phyloP scores from a whole-genome alignment of 2,113 vertebrate genomes.

The Tenrec ecaudatus region DNA sequence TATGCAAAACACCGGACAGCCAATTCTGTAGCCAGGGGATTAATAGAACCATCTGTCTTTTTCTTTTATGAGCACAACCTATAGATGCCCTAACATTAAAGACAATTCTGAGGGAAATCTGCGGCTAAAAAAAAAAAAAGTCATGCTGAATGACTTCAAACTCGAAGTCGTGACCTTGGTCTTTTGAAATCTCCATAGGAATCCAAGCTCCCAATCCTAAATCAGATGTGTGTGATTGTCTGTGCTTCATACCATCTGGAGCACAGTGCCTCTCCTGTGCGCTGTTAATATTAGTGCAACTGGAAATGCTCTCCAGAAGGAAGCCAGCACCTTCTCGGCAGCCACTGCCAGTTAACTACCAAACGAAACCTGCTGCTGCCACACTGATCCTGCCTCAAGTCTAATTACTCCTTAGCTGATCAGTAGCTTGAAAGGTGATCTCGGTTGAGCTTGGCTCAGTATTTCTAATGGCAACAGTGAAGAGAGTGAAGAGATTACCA shows the following conservation, averaged over 20 bases:
- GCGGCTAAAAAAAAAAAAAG: slow-evolving; percentile 31
- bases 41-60: slow-evolving; percentile 59
- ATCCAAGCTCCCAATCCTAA: slow-evolving; percentile 1
- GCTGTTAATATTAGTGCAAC: background rate
- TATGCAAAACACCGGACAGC: slow-evolving; percentile 12
- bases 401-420: background rate
- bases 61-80: slow-evolving; percentile 26
- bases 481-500: background rate
- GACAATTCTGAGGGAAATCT: background rate
- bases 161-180: slow-evolving; percentile 59
- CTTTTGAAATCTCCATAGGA: slow-evolving; percentile 54
- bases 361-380: background rate
- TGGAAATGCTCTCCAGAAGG: slow-evolving; percentile 36
- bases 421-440: background rate
- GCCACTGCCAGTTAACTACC: background rate
- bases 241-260: slow-evolving; percentile 46
- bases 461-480: background rate
- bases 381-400: no score
- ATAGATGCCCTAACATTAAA: slow-evolving; percentile 45
- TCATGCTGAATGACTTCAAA: slow-evolving; percentile 45
- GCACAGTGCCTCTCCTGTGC: background rate
- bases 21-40: background rate
- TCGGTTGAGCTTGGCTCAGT: background rate
- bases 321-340: background rate
- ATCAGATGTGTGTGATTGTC: slow-evolving; percentile 32